phyloP scores from a whole-genome alignment of 1,140 invertebrate genomes.

The Liolophura sinensis region DNA sequence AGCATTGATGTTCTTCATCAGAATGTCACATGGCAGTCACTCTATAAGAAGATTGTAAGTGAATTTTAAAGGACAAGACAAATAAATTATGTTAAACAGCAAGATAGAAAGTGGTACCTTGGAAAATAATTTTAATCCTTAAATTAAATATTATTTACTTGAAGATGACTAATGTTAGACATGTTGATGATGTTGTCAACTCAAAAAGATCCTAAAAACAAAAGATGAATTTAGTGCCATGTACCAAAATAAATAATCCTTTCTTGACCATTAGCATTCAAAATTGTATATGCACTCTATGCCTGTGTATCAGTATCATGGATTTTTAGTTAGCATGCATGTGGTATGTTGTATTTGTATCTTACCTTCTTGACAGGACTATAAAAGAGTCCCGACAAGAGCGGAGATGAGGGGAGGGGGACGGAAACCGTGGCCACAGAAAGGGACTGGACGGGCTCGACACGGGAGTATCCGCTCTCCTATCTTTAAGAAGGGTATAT shows the following conservation, averaged over 20 bases:
- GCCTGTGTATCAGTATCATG: not conserved
- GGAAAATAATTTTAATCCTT: not conserved
- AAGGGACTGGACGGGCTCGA: constrained; percentile 84
- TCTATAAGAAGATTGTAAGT: constrained; percentile 79
- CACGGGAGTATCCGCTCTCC: constrained; percentile 91
- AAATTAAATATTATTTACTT: not conserved
- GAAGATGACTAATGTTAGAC: not conserved
- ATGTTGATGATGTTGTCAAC: not conserved
- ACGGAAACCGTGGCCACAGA: constrained; percentile 94
- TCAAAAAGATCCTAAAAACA: not conserved
- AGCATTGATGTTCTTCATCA: constrained; percentile 85
- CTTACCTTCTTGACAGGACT: constrained; percentile 49
- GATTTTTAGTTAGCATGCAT: no score
- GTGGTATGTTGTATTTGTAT: no score
- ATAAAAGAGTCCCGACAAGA: constrained; percentile 68
- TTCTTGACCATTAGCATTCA: not conserved
- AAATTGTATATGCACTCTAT: not conserved
- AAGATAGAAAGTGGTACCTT: not conserved
- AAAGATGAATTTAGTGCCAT: not conserved
- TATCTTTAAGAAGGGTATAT: constrained; percentile 69
- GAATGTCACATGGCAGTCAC: constrained; percentile 87
- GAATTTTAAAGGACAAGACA: constrained; percentile 4
- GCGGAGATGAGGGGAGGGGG: constrained; percentile 85
- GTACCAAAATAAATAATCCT: not conserved
- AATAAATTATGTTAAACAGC: not conserved